These are phyloP conservation scores for Sebastes trivittatus DNA, from an alignment of 2,797 vertebrate species.

Conservation along the genomic window DNA sequence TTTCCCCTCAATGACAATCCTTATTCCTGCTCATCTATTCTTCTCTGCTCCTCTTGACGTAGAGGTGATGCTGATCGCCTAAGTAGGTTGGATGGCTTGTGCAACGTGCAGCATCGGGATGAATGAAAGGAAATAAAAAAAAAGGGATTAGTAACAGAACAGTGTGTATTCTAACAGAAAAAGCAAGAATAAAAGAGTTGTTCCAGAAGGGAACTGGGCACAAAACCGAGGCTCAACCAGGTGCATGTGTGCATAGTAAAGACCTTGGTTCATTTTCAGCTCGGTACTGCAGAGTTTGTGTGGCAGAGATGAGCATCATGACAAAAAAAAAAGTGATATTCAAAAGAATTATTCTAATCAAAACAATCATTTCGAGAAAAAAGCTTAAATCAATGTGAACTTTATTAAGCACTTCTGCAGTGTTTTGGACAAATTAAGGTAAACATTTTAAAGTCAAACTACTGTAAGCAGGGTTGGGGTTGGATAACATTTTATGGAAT, in stretches of 20 bases:
- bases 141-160: neutral
- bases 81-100: constrained; percentile 27
- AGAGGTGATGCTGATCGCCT: neutral
- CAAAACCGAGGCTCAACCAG: neutral
- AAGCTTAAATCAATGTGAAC: neutral
- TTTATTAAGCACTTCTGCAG: neutral
- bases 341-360: neutral
- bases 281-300: neutral
- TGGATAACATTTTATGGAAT: neutral
- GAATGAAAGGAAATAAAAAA: constrained; percentile 3
- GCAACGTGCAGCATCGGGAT: neutral
- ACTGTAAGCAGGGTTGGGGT: neutral
- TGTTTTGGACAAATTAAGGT: neutral
- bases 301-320: neutral
- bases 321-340: neutral
- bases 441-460: neutral
- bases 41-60: neutral
- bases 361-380: neutral
- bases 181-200: neutral
- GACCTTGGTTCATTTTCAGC: neutral
- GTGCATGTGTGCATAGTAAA: neutral
- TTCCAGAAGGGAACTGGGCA: neutral
- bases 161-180: neutral
- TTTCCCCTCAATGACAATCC: neutral
- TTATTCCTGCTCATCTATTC: neutral